Conservation (phyloP, 23 tunicate genomes). For the Ciona savignyi region DNA sequence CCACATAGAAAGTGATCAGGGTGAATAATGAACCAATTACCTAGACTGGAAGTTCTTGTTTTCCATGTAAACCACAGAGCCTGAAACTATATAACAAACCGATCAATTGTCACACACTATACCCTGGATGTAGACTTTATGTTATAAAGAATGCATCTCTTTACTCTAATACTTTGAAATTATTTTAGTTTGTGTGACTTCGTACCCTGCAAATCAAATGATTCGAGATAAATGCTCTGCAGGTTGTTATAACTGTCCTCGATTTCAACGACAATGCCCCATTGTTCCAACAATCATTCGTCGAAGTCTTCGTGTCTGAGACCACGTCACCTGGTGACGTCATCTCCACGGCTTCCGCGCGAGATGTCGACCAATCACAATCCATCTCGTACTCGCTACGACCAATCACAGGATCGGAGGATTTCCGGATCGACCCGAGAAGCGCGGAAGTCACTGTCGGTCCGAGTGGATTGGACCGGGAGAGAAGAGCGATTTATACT, state of each 20-base stretch:
- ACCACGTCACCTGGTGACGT: constrained; percentile 5
- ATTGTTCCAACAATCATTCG: neutral
- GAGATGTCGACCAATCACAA: constrained; percentile 19
- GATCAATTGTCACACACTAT: too few species aligned
- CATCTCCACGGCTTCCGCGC: constrained; percentile 15
- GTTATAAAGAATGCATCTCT: too few species aligned
- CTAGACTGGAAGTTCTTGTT: too few species aligned
- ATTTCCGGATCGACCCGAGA: constrained; percentile 22
- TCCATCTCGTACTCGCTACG: constrained; percentile 15
- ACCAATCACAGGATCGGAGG: constrained; percentile 8
- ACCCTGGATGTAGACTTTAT: too few species aligned
- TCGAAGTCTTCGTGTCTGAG: constrained; percentile 12
- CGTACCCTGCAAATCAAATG: too few species aligned
- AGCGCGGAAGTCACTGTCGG: constrained; percentile 30
- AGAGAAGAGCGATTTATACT: constrained; percentile 17
- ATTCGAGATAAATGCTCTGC: too few species aligned
- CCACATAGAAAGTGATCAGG: too few species aligned
- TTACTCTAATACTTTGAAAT: too few species aligned
- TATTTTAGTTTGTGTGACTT: too few species aligned
- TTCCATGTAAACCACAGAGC: too few species aligned
- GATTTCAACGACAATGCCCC: constrained; percentile 57
- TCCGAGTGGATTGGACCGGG: constrained; percentile 23
- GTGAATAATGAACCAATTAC: too few species aligned
- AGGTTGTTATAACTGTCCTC: constrained; percentile 24
- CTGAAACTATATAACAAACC: too few species aligned